These are phyloP conservation scores for Mus pahari DNA, from an alignment of 2,113 vertebrate species.

Conservation along the genomic window DNA sequence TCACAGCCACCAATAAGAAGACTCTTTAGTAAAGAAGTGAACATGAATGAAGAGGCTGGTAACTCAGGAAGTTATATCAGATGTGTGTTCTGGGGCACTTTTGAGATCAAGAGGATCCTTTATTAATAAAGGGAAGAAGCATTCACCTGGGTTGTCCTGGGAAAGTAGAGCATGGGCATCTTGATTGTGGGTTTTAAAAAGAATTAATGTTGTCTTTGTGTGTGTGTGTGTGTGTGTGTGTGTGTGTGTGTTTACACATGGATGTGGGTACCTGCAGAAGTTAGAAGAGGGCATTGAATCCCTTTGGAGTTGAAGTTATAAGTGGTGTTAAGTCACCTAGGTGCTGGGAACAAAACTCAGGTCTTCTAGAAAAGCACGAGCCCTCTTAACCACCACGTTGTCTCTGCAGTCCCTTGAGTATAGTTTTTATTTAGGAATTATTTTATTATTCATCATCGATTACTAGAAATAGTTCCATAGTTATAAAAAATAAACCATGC, in stretches of 20 bases:
- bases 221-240: not conserved
- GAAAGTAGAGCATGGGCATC: not conserved
- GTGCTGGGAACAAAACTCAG: not conserved
- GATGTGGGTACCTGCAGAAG: not conserved
- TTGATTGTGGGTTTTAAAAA: not conserved
- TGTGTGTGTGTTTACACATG: not conserved
- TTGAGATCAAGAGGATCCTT: not conserved
- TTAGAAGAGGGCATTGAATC: not conserved
- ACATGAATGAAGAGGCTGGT: not conserved
- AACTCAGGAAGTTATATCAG: not conserved
- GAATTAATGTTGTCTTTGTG: not conserved
- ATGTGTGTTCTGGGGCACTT: not conserved
- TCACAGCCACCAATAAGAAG: not conserved
- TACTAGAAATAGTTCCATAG: not conserved
- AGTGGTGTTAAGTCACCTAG: too few relatives aligned
- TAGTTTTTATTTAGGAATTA: not conserved
- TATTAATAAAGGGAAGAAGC: not conserved
- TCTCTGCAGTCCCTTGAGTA: not conserved
- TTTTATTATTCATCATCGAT: not conserved
- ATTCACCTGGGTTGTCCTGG: not conserved
- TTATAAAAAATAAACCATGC: not conserved
- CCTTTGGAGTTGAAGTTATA: not conserved
- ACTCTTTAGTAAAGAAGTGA: not conserved
- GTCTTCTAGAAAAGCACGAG: not conserved
- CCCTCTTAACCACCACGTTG: too few relatives aligned